Percentiles rank a stretch among this genome's conserved stretches.
Conservation (phyloP, 2,888 invertebrate genomes). For the Mayetiola destructor region DNA sequence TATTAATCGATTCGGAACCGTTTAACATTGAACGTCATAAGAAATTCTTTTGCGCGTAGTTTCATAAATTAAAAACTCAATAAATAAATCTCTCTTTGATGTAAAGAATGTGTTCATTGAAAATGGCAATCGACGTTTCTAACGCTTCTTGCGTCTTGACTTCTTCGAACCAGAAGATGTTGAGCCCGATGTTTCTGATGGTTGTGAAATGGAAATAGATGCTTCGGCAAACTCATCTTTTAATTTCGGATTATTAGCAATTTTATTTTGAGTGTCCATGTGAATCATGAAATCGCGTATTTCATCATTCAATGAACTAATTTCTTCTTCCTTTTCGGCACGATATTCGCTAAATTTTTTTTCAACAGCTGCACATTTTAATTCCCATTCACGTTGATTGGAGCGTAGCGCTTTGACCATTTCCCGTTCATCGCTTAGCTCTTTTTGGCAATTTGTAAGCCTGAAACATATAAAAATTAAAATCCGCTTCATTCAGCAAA, state of each 20-base stretch:
- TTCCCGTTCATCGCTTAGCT: slow-evolving; percentile 71
- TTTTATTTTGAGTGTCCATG: slow-evolving; percentile 62
- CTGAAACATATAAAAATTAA: background rate
- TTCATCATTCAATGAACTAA: slow-evolving; percentile 80
- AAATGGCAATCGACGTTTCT: too few species aligned
- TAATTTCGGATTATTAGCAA: slow-evolving; percentile 32
- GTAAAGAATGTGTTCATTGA: background rate
- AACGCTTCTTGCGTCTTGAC: background rate
- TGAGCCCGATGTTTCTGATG: background rate
- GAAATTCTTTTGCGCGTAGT: too few species aligned
- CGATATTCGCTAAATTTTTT: slow-evolving; percentile 39
- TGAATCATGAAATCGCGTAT: slow-evolving; percentile 94
- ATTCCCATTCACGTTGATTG: slow-evolving; percentile 62
- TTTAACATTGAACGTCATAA: too few species aligned
- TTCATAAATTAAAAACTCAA: too few species aligned
- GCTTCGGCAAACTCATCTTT: slow-evolving; percentile 24
- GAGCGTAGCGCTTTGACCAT: slow-evolving; percentile 60
- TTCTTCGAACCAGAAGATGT: background rate
- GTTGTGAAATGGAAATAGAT: background rate
- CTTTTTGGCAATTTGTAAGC: slow-evolving; percentile 28
- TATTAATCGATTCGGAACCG: too few species aligned
- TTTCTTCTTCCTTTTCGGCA: slow-evolving; percentile 50
- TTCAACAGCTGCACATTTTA: slow-evolving; percentile 43
- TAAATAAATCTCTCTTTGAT: too few species aligned
- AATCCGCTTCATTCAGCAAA: background rate